Evolutionary conservation across 1,140 invertebrate species (phyloP), one percentile per base, ranked within the genome.

Genomic region (Heliconius hewitsoni): DNA sequence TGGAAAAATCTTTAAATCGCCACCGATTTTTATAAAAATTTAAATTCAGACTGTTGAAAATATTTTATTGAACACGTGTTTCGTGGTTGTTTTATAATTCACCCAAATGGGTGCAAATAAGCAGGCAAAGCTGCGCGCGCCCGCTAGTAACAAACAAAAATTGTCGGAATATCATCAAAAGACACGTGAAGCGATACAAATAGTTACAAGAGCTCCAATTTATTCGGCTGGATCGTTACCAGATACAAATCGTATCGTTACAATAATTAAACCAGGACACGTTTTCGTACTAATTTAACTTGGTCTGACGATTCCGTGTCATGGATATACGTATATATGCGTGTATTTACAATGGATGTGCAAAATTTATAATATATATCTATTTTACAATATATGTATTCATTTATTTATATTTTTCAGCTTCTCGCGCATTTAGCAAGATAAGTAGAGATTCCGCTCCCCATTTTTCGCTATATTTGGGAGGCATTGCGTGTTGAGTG

Each of bases 251-350:
- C 81, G 60, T 66, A 13, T 30, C 83, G 79, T 60, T 73, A 60
- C 71, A 80, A 82, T 85, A 85, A 84, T 89, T 85, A 89, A 89
- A 89, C 81, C 86, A 74, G 78, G 81, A 87, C 87, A 89, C 87
- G 87, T 89, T 87, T 86, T 84, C 83, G 79, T 85, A 86, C 83
- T 87, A 89, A 89, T 89, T 89, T 87, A 87, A 87, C 85, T 86
- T 87, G 83, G 76, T 81, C 82, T 81, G 73, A 76, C 81, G 46
- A 23, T 39, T 73, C 80, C n/a, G 55, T 46, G 9, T 39, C 74
- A 66, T 75, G 60, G 60, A 66, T 66, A 46, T 46, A 46, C 42
- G 42, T 46, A 3, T 46, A 30, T 16, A 3, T 30, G 60, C 23
- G 23, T 66, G 23, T 66, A 66, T 66, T 23, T 27, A 4, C 5